phyloP scores from a whole-genome alignment of 2,888 invertebrate species.

The Thymelicus sylvestris region DNA sequence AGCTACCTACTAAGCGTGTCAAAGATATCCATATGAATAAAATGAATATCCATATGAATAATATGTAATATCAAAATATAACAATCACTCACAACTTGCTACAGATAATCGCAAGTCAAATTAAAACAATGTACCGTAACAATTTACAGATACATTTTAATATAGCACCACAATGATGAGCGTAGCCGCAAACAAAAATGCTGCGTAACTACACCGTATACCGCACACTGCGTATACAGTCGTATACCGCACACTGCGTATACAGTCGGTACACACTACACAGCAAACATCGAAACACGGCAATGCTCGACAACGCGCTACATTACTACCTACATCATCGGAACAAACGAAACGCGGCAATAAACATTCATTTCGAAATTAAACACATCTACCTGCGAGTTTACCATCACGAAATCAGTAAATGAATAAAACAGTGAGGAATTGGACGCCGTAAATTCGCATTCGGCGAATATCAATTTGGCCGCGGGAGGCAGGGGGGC shows the following conservation, averaged over 20 bases:
- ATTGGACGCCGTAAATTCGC: conserved; percentile 75
- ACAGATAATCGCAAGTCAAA: conserved; percentile 18
- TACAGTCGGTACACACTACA: conserved; percentile 2
- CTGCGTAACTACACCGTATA: conserved; percentile 31
- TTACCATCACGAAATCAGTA: conserved; percentile 81
- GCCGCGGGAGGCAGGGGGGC: conserved; percentile 56
- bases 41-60: no score
- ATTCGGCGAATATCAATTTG: conserved; percentile 82
- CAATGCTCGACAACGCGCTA: conserved; percentile 47
- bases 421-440: conserved; percentile 83
- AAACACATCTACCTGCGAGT: conserved; percentile 83
- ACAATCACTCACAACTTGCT: not conserved
- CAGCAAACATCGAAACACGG: conserved; percentile 42
- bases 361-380: conserved; percentile 83
- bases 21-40: no score
- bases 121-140: conserved; percentile 22
- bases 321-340: conserved; percentile 55
- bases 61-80: no score
- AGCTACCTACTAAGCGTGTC: no score
- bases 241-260: no score
- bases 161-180: conserved; percentile 27
- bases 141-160: conserved; percentile 28
- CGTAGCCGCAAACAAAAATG: conserved; percentile 36
- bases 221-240: no score
- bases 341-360: conserved; percentile 77